These are phyloP conservation scores for Ibidorhyncha struthersii DNA, from an alignment of 2,113 vertebrate genomes.

Conservation along the genomic window DNA sequence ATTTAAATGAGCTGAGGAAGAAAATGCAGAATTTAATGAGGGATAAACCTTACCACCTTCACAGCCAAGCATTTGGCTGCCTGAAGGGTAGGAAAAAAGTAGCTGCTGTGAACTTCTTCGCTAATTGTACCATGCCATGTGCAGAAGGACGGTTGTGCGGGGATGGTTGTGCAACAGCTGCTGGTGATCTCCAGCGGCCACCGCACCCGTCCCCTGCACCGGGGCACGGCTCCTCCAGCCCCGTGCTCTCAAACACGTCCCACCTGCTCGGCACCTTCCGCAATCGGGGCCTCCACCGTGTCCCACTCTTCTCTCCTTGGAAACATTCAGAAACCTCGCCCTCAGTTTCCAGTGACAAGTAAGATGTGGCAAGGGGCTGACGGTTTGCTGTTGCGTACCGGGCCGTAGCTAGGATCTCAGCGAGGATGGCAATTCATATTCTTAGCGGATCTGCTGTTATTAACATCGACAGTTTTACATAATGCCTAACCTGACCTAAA, in stretches of 20 bases:
- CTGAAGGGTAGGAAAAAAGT: not conserved
- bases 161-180: not conserved
- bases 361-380: fast-evolving
- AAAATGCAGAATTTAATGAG: slow-evolving; percentile 5
- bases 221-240: not conserved
- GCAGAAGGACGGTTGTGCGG: fast-evolving
- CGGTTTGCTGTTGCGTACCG: fast-evolving
- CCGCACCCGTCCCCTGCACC: fast-evolving
- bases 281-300: not conserved
- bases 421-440: fast-evolving
- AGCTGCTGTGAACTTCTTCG: not conserved
- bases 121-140: fast-evolving
- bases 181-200: not conserved
- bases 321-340: not conserved
- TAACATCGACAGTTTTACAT: not conserved
- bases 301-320: fast-evolving
- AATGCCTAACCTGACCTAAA: not conserved
- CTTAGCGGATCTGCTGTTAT: not conserved
- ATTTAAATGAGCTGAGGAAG: not conserved
- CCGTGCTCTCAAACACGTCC: fast-evolving
- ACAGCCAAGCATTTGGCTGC: not conserved
- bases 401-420: fast-evolving
- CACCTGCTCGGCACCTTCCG: not conserved
- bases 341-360: not conserved
- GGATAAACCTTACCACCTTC: not conserved